Evolutionary conservation across 37 sponge, comb jelly and placozoan genomes (phyloP).

Genomic region (Mnemiopsis leidyi): DNA sequence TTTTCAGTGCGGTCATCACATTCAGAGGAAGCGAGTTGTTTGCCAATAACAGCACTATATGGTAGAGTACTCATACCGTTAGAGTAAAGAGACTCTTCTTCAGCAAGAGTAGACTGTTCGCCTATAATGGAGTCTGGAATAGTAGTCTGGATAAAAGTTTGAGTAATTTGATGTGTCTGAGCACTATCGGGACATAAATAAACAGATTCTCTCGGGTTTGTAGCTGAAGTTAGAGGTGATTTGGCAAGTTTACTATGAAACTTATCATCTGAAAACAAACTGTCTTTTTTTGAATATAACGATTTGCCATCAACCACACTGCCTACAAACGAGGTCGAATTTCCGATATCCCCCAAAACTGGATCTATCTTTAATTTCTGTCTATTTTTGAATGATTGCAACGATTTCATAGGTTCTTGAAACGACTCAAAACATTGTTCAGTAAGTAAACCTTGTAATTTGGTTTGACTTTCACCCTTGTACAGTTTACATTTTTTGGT

Average conservation of each 20-base stretch:
- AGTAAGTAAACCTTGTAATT: no score
- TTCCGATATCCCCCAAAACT: neutral
- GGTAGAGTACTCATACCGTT: neutral
- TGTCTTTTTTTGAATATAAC: neutral
- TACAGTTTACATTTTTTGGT: no score
- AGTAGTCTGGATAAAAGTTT: neutral
- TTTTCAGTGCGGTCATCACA: no score
- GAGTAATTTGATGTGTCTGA: neutral
- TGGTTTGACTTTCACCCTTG: no score
- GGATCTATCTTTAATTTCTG: no score
- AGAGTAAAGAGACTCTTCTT: neutral
- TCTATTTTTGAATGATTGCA: no score
- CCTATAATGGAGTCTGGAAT: neutral
- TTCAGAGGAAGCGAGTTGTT: no score
- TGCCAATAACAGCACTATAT: neutral
- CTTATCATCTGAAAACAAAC: neutral
- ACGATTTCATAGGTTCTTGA: no score
- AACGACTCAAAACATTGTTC: no score
- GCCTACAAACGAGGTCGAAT: neutral
- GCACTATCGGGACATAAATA: neutral
- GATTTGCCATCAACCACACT: neutral
- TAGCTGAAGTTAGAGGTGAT: neutral
- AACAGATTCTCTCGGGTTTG: neutral
- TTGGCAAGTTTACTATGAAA: neutral
- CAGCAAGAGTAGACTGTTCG: neutral